Evolutionary conservation across 2,113 vertebrate genomes (phyloP).

Genomic region (Tragelaphus buxtoni): DNA sequence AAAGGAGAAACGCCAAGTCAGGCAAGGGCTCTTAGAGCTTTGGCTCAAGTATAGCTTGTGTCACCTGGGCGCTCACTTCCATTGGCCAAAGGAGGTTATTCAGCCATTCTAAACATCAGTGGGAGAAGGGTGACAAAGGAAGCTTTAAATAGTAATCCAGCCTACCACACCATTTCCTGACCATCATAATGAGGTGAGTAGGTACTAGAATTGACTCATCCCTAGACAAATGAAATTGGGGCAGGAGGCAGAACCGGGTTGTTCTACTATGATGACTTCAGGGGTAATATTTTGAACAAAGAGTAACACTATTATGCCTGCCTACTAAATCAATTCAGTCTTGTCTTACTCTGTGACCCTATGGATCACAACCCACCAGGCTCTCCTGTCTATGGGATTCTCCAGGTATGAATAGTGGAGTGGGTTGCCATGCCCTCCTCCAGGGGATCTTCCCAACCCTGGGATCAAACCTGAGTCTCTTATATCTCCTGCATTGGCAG

Average conservation of each 20-base stretch:
- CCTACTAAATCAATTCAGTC: neutral
- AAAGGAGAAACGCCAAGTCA: neutral
- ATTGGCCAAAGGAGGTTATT: neutral
- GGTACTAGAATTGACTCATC: neutral
- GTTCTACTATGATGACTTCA: neutral
- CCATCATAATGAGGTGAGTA: neutral
- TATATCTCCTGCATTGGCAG: neutral
- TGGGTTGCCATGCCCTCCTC: neutral
- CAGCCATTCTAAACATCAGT: neutral
- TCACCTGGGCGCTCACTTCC: neutral
- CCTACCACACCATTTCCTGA: neutral
- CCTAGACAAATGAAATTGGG: neutral
- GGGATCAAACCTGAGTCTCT: neutral
- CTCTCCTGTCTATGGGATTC: neutral
- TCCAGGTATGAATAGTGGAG: neutral
- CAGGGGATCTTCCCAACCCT: neutral
- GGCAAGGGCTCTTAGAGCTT: neutral
- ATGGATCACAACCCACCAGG: neutral
- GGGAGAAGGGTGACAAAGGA: neutral
- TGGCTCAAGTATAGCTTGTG: neutral
- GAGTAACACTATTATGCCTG: neutral
- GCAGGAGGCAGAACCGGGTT: neutral
- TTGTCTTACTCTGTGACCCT: neutral
- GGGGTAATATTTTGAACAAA: neutral
- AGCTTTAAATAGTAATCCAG: neutral